phyloP scores from a whole-genome alignment of 2,113 vertebrate species.

The Coreoperca whiteheadi region DNA sequence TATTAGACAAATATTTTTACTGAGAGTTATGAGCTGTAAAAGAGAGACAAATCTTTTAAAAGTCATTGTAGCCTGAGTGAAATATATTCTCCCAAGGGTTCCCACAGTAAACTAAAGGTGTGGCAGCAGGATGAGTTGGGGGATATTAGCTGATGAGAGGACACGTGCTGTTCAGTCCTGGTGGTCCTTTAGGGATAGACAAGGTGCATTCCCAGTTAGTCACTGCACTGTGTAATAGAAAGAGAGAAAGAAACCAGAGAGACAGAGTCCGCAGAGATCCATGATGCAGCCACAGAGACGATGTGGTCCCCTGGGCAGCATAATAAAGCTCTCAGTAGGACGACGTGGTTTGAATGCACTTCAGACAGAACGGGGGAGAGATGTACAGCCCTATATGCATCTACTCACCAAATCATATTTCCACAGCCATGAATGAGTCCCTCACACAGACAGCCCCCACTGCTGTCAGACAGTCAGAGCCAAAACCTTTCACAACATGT shows the following conservation, averaged over 20 bases:
- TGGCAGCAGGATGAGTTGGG: slow-evolving; percentile 3
- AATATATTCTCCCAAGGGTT: slow-evolving; percentile 1
- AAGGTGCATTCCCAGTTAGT: slow-evolving; percentile 54
- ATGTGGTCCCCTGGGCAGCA: slow-evolving; percentile 67
- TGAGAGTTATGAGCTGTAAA: not conserved
- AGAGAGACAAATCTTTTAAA: not conserved
- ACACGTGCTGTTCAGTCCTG: slow-evolving; percentile 44
- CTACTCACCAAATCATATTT: slow-evolving; percentile 82
- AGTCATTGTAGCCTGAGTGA: not conserved
- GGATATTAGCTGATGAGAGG: slow-evolving; percentile 29
- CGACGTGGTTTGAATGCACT: slow-evolving; percentile 78
- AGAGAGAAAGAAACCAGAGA: slow-evolving; percentile 45
- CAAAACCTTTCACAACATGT: slow-evolving; percentile 72
- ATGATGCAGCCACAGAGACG: slow-evolving; percentile 66
- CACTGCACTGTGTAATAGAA: slow-evolving; percentile 30
- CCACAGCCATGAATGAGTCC: slow-evolving; percentile 75
- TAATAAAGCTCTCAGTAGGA: slow-evolving; percentile 77
- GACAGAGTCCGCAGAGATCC: slow-evolving; percentile 44
- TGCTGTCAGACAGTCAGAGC: slow-evolving; percentile 61
- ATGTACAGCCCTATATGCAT: slow-evolving; percentile 73
- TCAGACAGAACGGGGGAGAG: slow-evolving; percentile 69
- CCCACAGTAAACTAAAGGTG: slow-evolving; percentile 9
- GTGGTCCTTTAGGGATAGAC: slow-evolving; percentile 50
- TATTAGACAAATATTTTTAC: not conserved
- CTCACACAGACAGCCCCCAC: slow-evolving; percentile 69